These are phyloP conservation scores for Arrhopalites spinosus DNA, from an alignment of 2,888 invertebrate genomes.

Conservation along the genomic window DNA sequence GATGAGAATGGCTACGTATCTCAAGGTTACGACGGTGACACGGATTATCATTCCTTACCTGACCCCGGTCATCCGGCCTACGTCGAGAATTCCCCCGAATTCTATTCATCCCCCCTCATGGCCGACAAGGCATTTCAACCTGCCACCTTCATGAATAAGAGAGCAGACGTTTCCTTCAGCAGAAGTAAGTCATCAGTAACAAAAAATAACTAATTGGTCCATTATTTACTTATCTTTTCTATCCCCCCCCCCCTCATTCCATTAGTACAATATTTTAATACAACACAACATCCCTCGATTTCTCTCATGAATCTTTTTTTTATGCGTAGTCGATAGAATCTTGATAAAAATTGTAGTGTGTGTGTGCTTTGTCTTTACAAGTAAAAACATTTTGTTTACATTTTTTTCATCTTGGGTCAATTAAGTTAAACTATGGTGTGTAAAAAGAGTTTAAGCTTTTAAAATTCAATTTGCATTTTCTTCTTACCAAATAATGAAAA, in stretches of 20 bases:
- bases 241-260: no score
- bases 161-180: conserved; percentile 71
- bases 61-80: conserved; percentile 63
- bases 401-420: no score
- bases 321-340: no score
- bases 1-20: conserved; percentile 58
- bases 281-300: no score
- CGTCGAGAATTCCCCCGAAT: conserved; percentile 73
- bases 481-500: no score
- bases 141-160: conserved; percentile 68
- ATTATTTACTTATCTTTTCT: not conserved
- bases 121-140: conserved; percentile 63
- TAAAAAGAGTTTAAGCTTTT: no score
- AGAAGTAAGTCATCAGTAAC: conserved; percentile 66
- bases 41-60: conserved; percentile 66
- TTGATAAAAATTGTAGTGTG: no score
- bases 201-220: not conserved
- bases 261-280: not conserved
- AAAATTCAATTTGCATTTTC: no score
- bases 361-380: no score
- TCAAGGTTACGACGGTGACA: conserved; percentile 64
- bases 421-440: no score
- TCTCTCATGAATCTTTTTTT: no score
- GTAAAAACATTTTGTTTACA: no score
- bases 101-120: conserved; percentile 69